A percentile compares a stretch with the other conserved stretches of the same genome.
phyloP scores from a whole-genome alignment of 2,113 vertebrate species.

The Phaethon lepturus region DNA sequence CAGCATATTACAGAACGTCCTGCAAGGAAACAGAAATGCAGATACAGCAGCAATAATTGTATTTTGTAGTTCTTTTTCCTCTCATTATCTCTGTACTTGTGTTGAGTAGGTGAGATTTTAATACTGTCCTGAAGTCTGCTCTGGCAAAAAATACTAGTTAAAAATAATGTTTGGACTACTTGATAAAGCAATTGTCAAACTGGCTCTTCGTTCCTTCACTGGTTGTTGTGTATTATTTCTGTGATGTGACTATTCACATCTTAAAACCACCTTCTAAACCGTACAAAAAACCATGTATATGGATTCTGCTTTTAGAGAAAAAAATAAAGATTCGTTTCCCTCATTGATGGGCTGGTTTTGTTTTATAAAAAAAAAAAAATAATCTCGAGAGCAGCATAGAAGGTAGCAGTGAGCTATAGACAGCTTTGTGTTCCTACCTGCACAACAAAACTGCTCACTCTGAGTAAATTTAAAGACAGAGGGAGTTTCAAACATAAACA shows the following conservation, averaged over 20 bases:
- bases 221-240: conserved; percentile 48
- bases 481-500: background rate
- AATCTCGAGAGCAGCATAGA: background rate
- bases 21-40: conserved; percentile 3
- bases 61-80: background rate
- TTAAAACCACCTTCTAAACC: conserved; percentile 30
- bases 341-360: conserved; percentile 36
- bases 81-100: background rate
- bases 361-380: conserved; percentile 19
- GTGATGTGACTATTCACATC: conserved; percentile 53
- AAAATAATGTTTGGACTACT: background rate
- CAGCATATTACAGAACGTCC: background rate
- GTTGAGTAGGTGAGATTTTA: conserved; percentile 7
- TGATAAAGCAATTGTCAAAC: conserved; percentile 27
- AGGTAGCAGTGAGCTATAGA: background rate
- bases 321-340: conserved; percentile 57
- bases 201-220: background rate
- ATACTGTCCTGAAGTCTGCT: background rate
- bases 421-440: background rate
- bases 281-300: background rate
- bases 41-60: conserved; percentile 42
- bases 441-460: background rate
- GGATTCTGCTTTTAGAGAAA: conserved; percentile 60
- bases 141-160: conserved; percentile 1
- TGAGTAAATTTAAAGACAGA: background rate